These are phyloP conservation scores for Pachyrhynchus sulphureomaculatus DNA, from an alignment of 1,140 invertebrate species.

Conservation along the genomic window DNA sequence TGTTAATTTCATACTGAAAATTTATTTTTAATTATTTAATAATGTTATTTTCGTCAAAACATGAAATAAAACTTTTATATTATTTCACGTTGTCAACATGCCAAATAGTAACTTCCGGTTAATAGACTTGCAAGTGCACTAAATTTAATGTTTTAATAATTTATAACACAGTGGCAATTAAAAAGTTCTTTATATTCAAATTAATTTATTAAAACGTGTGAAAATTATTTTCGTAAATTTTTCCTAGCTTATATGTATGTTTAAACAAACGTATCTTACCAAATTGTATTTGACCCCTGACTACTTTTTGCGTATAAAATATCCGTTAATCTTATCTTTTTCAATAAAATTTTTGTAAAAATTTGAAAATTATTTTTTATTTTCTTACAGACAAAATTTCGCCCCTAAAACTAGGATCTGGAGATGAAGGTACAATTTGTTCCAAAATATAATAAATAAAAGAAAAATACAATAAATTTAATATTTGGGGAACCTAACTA, in stretches of 20 bases:
- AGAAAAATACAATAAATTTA: too few species aligned
- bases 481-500: neutral
- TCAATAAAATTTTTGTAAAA: neutral
- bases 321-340: slow-evolving; percentile 1
- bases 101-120: slow-evolving; percentile 15
- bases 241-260: too few species aligned
- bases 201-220: too few species aligned
- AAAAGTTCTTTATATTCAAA: neutral
- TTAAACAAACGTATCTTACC: too few species aligned
- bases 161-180: slow-evolving; percentile 25
- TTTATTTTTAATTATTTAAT: too few species aligned
- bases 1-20: too few species aligned
- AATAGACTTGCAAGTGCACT: slow-evolving; percentile 4
- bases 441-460: neutral
- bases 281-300: neutral
- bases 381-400: slow-evolving; percentile 25
- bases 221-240: too few species aligned
- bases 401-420: slow-evolving; percentile 19
- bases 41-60: too few species aligned
- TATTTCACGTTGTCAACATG: neutral
- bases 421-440: slow-evolving; percentile 20
- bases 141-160: slow-evolving; percentile 12
- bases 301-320: neutral
- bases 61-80: neutral
- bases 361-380: slow-evolving; percentile 19